phyloP scores from a whole-genome alignment of 1,140 invertebrate genomes.

The Parapsyche elsis region DNA sequence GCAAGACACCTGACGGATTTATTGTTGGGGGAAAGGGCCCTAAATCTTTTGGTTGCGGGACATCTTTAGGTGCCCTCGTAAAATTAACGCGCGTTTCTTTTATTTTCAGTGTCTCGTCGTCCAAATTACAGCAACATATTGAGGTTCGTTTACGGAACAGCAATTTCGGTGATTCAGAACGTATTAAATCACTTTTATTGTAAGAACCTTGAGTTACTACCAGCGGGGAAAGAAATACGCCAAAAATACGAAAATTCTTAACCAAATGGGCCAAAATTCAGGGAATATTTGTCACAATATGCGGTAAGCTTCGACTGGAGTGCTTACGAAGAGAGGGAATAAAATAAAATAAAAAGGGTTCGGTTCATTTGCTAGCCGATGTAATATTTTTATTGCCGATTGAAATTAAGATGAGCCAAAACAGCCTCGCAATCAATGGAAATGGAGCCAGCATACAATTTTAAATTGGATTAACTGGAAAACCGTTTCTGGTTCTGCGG shows the following conservation, averaged over 20 bases:
- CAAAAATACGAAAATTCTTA: too few relatives aligned
- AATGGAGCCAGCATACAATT: not conserved
- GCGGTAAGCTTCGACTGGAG: too few relatives aligned
- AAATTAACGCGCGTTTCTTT: conserved; percentile 40
- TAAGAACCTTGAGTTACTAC: conserved; percentile 40
- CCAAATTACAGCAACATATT: conserved; percentile 46
- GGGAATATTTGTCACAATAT: too few relatives aligned
- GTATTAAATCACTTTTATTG: conserved; percentile 56
- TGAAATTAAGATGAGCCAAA: too few relatives aligned
- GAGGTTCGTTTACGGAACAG: conserved; percentile 49
- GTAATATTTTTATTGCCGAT: too few relatives aligned
- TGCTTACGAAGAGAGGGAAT: too few relatives aligned
- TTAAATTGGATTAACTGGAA: conserved; percentile 14
- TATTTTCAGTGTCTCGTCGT: conserved; percentile 40
- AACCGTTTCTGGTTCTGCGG: conserved; percentile 4
- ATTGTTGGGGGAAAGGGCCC: not conserved
- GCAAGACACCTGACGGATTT: conserved; percentile 28
- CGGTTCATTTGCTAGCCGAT: too few relatives aligned
- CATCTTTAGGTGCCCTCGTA: conserved; percentile 39
- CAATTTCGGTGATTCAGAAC: conserved; percentile 53
- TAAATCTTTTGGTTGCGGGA: conserved; percentile 11
- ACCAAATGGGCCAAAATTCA: too few relatives aligned
- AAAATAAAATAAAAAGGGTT: too few relatives aligned
- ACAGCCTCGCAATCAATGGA: not conserved
- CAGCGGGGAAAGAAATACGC: too few relatives aligned